Percentiles rank a stretch among this genome's conserved stretches.
Evolutionary conservation across 2,113 vertebrate genomes (phyloP).

Genomic region (Oreocharis arfaki): DNA sequence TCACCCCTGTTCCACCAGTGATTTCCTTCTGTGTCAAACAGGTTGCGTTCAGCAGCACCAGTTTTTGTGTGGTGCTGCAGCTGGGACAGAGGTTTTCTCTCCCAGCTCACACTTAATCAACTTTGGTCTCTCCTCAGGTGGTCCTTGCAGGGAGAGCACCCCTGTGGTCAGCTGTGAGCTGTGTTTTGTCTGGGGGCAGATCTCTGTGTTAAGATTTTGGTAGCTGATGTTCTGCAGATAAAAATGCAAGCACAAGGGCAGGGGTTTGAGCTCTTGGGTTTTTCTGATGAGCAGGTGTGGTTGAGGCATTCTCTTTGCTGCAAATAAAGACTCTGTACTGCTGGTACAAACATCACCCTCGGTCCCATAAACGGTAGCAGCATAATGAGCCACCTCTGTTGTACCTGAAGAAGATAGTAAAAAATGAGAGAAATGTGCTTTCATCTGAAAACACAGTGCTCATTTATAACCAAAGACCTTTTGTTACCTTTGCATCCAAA

Average conservation of each 20-base stretch:
- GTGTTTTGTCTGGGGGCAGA: neutral
- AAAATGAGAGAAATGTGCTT: neutral
- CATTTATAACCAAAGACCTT: neutral
- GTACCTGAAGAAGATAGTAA: neutral
- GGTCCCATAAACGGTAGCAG: neutral
- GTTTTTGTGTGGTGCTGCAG: neutral
- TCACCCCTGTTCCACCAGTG: neutral
- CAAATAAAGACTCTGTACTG: neutral
- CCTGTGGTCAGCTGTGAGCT: fast-evolving
- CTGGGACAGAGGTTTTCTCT: neutral
- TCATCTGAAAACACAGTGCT: neutral
- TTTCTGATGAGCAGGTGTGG: neutral
- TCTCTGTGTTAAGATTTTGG: neutral
- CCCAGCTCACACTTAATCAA: neutral
- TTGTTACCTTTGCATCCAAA: neutral
- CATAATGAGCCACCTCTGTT: neutral
- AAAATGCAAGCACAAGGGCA: neutral
- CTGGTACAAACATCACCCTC: neutral
- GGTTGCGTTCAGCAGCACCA: neutral
- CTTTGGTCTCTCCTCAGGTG: neutral
- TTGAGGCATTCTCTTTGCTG: neutral
- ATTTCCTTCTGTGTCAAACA: neutral
- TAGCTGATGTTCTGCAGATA: neutral
- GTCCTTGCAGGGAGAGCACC: neutral
- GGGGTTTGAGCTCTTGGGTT: neutral